These are phyloP conservation scores for Lysiphlebus fabarum DNA, from an alignment of 1,140 invertebrate genomes.

Conservation along the genomic window DNA sequence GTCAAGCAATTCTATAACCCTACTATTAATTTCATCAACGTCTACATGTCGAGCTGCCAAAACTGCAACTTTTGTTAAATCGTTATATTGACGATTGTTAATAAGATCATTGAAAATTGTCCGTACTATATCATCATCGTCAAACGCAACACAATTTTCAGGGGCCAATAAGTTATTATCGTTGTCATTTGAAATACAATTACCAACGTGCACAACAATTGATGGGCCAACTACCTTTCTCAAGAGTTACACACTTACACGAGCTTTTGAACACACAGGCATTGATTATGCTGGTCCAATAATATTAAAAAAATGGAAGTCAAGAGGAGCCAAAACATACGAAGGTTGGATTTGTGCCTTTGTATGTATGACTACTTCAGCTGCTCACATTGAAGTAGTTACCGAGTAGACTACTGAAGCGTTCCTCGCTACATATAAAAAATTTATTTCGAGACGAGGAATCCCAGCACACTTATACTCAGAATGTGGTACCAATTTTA, in stretches of 20 bases:
- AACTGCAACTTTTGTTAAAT: no score
- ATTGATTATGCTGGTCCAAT: slow-evolving; percentile 46
- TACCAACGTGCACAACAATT: slow-evolving; percentile 25
- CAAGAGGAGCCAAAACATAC: slow-evolving; percentile 16
- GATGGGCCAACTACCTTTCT: slow-evolving; percentile 41
- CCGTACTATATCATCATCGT: no score
- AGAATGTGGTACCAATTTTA: slow-evolving; percentile 31
- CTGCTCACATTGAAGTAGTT: slow-evolving; percentile 10
- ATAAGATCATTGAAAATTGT: no score
- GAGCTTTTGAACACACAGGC: slow-evolving; percentile 33
- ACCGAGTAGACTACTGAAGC: slow-evolving; percentile 6
- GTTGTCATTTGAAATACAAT: no score
- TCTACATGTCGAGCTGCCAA: no score
- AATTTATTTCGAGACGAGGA: slow-evolving; percentile 26
- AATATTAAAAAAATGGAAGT: slow-evolving; percentile 28
- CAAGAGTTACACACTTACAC: slow-evolving; percentile 32
- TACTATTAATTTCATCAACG: no score
- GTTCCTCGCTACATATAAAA: slow-evolving; percentile 16
- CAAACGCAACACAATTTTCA: no score
- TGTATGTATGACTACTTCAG: slow-evolving; percentile 14
- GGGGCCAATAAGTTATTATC: no score
- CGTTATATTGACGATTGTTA: no score
- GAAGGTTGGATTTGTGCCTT: slow-evolving; percentile 22
- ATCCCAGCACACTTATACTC: slow-evolving; percentile 18
- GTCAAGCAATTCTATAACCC: no score